phyloP scores from a whole-genome alignment of 2,797 vertebrate genomes.

The Microhierax caerulescens region DNA sequence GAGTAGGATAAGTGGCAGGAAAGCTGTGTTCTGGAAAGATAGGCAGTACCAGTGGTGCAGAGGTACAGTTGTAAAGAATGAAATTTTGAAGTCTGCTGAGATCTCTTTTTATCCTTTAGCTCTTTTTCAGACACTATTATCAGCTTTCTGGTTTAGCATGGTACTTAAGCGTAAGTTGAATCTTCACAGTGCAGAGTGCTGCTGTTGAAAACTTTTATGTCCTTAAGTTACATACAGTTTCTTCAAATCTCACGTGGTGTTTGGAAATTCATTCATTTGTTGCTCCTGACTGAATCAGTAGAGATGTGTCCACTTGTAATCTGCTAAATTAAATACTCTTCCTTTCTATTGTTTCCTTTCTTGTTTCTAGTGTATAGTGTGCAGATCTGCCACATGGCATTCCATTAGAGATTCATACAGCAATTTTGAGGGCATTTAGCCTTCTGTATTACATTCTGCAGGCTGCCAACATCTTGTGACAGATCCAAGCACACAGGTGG shows the following conservation, averaged over 20 bases:
- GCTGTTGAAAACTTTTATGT: background rate
- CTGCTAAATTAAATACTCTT: background rate
- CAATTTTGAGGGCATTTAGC: background rate
- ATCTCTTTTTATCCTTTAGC: background rate
- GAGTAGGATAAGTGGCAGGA: background rate
- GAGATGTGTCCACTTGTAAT: background rate
- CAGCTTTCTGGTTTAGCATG: background rate
- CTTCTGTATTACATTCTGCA: background rate
- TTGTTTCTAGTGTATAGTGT: accelerated
- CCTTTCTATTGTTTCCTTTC: background rate
- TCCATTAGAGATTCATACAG: background rate
- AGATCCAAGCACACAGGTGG: background rate
- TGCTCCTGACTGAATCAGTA: background rate
- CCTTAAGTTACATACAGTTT: background rate
- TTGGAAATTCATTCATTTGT: background rate
- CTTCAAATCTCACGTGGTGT: background rate
- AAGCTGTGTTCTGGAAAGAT: background rate
- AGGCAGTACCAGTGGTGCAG: background rate
- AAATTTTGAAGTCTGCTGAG: background rate
- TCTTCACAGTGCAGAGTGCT: background rate
- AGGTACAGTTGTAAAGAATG: background rate
- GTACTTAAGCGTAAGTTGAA: background rate
- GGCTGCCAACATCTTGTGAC: background rate
- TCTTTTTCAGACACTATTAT: background rate
- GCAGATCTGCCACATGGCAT: background rate